Base-by-base conservation (phyloP, 1,140 invertebrate genomes). In the Tetraneura akinire region DNA sequence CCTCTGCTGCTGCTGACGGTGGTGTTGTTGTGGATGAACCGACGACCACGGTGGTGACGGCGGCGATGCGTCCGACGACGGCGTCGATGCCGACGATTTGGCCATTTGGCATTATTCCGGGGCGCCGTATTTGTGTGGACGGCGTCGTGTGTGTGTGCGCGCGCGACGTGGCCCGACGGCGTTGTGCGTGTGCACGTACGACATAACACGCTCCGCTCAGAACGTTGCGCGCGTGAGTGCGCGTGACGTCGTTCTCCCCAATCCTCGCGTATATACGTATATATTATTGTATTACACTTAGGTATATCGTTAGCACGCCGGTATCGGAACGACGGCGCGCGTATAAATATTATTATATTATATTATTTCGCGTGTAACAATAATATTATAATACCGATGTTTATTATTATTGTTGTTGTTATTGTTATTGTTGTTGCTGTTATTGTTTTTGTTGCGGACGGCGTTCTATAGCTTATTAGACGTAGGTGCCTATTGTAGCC, bases 21-120 rank as follows among this genome's bases (percentile, higher is more conserved):
- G 64, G 64, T n/a, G 18, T 16, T 32, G 62, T 16, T 3, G 64
- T 23, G 32, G n/a, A n/a, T n/a, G n/a, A n/a, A n/a, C n/a, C 32
- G 8, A 37, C 32, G 21, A 45, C 66, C 32, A 26, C 47, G 37
- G 23, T 10, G 42, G n/a, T 13, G 42, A 14, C 68, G 45, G 47
- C 66, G 64, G 47, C 45, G 68, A 21, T 29, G 45, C 42, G 42
- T 68, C 45, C 8, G 64, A 68, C 64, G 71, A 32, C 71, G 71
- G 74, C 55, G 74, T 23, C 74, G 53, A 55, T 13, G 53, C 53
- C 74, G 74, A 55, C 74, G 74, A 78, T 78, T 78, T 78, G 74
- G 74, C 74, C 74, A 78, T 78, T 62, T 78, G 74, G 74, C 74
- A 78, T 78, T 60, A 60, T 78, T 78, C 55, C 55, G 37, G 55